phyloP scores from a whole-genome alignment of 2,888 invertebrate species.

The Parnassius smintheus region DNA sequence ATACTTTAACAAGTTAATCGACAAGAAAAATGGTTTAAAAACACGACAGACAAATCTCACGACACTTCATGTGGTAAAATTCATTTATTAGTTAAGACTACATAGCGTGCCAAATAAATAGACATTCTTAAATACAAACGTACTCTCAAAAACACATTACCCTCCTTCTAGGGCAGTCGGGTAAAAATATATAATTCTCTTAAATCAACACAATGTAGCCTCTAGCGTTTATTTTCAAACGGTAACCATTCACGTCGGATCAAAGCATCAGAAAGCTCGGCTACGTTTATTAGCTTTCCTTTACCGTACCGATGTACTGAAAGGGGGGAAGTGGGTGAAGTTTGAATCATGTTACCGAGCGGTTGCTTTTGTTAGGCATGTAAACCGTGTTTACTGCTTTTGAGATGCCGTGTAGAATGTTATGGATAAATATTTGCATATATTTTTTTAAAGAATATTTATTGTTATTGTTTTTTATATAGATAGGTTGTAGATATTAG shows the following conservation, averaged over 20 bases:
- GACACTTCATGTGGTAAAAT: no score
- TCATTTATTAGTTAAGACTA: no score
- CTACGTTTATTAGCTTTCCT: constrained; percentile 20
- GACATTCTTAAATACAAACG: no score
- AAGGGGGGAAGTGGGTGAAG: constrained; percentile 14
- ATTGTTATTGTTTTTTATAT: no score
- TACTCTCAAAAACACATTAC: no score
- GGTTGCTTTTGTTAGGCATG: constrained; percentile 13
- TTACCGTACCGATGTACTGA: constrained; percentile 2
- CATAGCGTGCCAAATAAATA: no score
- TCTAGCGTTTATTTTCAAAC: background rate
- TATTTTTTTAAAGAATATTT: no score
- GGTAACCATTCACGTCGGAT: constrained; percentile 1
- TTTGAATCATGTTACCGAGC: constrained; percentile 6
- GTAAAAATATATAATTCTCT: background rate
- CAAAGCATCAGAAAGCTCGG: constrained; percentile 15
- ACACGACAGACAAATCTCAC: no score
- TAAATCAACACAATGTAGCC: background rate
- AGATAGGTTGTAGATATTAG: no score
- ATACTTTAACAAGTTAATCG: no score
- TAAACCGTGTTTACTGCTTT: constrained; percentile 24
- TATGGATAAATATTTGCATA: background rate
- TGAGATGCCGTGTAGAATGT: background rate
- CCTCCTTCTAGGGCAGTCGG: no score
- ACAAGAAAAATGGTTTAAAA: no score